Base-by-base conservation (phyloP, 2,113 vertebrate species). In the Tychaedon coryphoeus region DNA sequence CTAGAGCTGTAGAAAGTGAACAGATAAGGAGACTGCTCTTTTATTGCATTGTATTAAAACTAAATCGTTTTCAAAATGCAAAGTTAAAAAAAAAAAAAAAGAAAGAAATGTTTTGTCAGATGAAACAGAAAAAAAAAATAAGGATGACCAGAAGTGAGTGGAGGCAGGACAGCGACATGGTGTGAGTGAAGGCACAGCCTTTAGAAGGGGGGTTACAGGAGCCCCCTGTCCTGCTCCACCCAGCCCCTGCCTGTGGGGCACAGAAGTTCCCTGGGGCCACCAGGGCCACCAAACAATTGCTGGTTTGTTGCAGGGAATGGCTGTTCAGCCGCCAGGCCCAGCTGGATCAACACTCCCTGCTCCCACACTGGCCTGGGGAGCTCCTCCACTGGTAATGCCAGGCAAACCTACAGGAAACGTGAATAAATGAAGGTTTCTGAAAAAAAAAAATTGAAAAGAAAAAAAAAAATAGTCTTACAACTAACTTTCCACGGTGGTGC, bases 351-450 rank as follows among this genome's bases (percentile, higher is more conserved):
- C 95, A 96, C 45, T 92, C 65, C 31, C 28, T 0, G 2, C 69
- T 94, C 93, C 87, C 84, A 95, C 75, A 62, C 54, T 77, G 64
- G 87, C 90, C 74, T 76, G 93, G 54, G 81, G 94, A 92, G 67
- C 28, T 86, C 53, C 73, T 78, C 70, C 5, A 0, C 38, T 0
- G 31, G 50, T 42, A 91, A 15, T 15, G 0, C 36, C 4, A 12
- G 62, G 90, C 81, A 94, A 91, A 61, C 65, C 47, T 53, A 42
- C 69, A 81, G 76, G 62, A 95, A 92, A 65, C 0, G 0, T 75
- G 76, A 93, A 92, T 87, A 93, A 95, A 50, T 84, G 23, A 82
- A 53, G 33, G 36, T 0, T 10, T 78, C 85, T 36, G 56, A n/a
- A 4, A 33, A 38, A 29, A 34, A 33, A 56, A 57, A n/a, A n/a